Percentiles rank a stretch among this genome's conserved stretches.
phyloP scores from a whole-genome alignment of 2,888 invertebrate species.

The Rosalia funebris region DNA sequence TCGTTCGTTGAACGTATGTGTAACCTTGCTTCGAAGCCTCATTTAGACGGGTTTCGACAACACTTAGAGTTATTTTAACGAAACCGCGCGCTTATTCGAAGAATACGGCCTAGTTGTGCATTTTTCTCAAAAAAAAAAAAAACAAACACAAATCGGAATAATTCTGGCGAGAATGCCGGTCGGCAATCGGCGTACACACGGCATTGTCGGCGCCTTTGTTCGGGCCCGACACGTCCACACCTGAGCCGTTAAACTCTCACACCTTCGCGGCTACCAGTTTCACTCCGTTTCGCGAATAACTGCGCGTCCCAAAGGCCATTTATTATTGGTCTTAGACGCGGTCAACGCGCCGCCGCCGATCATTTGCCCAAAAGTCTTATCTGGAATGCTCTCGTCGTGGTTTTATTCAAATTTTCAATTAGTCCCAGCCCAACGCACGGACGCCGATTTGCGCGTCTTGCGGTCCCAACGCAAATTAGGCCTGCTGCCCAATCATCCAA shows the following conservation, averaged over 20 bases:
- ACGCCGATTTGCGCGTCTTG: too few relatives aligned
- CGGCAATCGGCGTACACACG: constrained; percentile 34
- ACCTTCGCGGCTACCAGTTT: constrained; percentile 58
- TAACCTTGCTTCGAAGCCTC: too few relatives aligned
- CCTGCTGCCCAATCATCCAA: too few relatives aligned
- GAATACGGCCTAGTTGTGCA: background rate
- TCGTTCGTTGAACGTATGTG: too few relatives aligned
- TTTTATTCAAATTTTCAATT: too few relatives aligned
- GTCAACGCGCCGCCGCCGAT: background rate
- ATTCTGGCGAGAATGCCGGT: background rate
- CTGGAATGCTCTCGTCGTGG: too few relatives aligned
- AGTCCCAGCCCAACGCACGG: too few relatives aligned
- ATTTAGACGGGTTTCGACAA: too few relatives aligned
- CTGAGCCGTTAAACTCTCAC: constrained; percentile 57
- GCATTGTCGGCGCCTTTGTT: constrained; percentile 50
- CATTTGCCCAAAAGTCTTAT: constrained; percentile 16
- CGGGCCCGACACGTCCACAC: constrained; percentile 54
- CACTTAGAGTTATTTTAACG: too few relatives aligned
- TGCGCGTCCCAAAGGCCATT: constrained; percentile 30
- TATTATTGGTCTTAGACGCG: constrained; percentile 33
- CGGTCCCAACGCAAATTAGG: too few relatives aligned
- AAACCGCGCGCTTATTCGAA: too few relatives aligned
- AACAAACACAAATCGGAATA: too few relatives aligned
- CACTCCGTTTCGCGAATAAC: constrained; percentile 56
- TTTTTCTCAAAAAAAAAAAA: background rate